Evolutionary conservation across 2,797 vertebrate species (phyloP).

Genomic region (Melopsittacus undulatus): DNA sequence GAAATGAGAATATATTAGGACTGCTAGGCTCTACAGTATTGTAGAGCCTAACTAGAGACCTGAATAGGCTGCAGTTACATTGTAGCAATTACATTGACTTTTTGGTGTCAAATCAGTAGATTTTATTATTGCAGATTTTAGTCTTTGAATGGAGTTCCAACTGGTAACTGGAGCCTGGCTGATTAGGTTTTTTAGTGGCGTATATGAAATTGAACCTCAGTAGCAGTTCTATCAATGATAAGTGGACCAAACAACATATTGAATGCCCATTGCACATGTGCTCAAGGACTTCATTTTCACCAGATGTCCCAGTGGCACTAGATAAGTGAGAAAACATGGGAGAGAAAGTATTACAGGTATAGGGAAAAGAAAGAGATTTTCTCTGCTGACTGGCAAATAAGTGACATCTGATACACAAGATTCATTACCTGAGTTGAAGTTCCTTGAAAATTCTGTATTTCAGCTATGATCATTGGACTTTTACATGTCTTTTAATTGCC

Average conservation of each 20-base stretch:
- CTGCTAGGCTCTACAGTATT: not conserved
- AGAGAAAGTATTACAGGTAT: not conserved
- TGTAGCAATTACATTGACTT: not conserved
- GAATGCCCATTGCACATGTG: not conserved
- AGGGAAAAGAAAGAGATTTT: not conserved
- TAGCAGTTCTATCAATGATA: not conserved
- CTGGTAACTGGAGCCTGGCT: not conserved
- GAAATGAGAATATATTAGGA: not conserved
- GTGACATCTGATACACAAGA: not conserved
- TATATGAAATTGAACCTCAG: not conserved
- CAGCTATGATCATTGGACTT: fast-evolving
- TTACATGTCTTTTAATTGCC: not conserved
- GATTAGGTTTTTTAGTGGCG: not conserved
- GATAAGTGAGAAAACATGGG: not conserved
- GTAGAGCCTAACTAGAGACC: not conserved
- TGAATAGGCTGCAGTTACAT: not conserved
- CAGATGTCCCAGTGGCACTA: not conserved
- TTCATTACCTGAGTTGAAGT: not conserved
- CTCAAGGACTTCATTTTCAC: not conserved
- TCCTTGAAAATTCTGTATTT: not conserved
- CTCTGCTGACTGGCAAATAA: not conserved
- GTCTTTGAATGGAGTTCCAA: not conserved
- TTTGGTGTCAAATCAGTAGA: not conserved
- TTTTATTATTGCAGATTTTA: not conserved
- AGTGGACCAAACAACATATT: not conserved